A percentile compares a stretch with the other conserved stretches of the same genome.
Evolutionary conservation across 1,140 invertebrate genomes (phyloP).

Genomic region (Drosophila lowei): DNA sequence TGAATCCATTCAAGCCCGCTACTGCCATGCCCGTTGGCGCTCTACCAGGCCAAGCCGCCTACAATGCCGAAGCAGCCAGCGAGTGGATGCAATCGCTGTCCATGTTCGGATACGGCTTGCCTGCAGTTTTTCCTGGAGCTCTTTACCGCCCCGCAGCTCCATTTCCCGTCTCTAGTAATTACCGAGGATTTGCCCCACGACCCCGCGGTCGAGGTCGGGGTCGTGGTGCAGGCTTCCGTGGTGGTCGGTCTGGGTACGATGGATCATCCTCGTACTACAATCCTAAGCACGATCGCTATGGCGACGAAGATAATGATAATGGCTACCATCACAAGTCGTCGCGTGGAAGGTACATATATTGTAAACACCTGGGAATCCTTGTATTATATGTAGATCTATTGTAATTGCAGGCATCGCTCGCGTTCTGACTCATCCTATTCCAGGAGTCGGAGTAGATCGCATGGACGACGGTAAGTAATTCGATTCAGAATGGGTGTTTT

Average conservation of each 20-base stretch:
- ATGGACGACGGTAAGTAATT: constrained; percentile 71
- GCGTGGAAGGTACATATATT: constrained; percentile 47
- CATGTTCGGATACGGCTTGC: constrained; percentile 75
- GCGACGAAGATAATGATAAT: constrained; percentile 51
- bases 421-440: constrained; percentile 71
- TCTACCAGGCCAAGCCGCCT: constrained; percentile 42
- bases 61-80: constrained; percentile 66
- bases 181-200: constrained; percentile 73
- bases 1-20: constrained; percentile 64
- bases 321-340: constrained; percentile 62
- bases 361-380: too few species aligned
- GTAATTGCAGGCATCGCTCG: constrained; percentile 78
- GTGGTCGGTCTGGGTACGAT: constrained; percentile 57
- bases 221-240: constrained; percentile 48
- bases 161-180: constrained; percentile 66
- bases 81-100: constrained; percentile 80
- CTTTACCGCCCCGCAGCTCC: constrained; percentile 60
- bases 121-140: constrained; percentile 64
- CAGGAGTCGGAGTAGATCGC: constrained; percentile 83
- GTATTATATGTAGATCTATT: too few species aligned
- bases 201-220: constrained; percentile 59
- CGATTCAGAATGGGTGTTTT: constrained; percentile 1
- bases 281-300: constrained; percentile 58
- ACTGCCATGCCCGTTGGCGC: constrained; percentile 50
- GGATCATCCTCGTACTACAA: constrained; percentile 64